phyloP scores from a whole-genome alignment of 2,113 vertebrate species.

The Phylloscopus whistleri region DNA sequence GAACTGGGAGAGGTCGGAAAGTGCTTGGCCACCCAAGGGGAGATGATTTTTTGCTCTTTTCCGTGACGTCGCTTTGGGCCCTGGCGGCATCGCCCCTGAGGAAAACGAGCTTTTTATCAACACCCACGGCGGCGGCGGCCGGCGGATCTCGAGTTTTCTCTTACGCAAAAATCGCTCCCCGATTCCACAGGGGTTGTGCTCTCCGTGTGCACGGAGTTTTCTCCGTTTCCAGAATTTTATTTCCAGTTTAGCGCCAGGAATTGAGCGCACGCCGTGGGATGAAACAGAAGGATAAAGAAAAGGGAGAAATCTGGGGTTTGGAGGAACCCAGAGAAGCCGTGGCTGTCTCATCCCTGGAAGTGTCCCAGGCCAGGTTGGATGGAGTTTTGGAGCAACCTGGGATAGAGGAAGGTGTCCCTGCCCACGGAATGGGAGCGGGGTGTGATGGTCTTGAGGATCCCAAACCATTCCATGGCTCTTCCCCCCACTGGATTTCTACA shows the following conservation, averaged over 20 bases:
- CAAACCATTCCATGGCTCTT: background rate
- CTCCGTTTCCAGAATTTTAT: background rate
- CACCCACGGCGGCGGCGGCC: background rate
- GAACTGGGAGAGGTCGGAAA: background rate
- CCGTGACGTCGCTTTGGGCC: background rate
- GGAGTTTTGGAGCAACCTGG: background rate
- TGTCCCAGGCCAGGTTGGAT: background rate
- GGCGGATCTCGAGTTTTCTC: background rate
- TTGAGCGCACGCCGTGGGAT: background rate
- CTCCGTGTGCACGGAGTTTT: accelerated
- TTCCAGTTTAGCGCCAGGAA: background rate
- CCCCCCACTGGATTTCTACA: background rate
- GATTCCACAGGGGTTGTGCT: background rate
- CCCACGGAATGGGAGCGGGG: background rate
- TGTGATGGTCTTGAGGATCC: background rate
- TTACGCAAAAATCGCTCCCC: background rate
- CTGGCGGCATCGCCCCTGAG: background rate
- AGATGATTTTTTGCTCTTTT: background rate
- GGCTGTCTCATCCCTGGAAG: background rate
- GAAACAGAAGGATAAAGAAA: background rate
- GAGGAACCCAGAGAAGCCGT: background rate
- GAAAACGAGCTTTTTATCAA: background rate
- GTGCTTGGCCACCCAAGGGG: background rate
- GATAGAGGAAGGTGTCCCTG: background rate
- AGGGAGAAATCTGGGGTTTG: background rate